Evolutionary conservation across 2,113 vertebrate species (phyloP).

Genomic region (Echinops telfairi): DNA sequence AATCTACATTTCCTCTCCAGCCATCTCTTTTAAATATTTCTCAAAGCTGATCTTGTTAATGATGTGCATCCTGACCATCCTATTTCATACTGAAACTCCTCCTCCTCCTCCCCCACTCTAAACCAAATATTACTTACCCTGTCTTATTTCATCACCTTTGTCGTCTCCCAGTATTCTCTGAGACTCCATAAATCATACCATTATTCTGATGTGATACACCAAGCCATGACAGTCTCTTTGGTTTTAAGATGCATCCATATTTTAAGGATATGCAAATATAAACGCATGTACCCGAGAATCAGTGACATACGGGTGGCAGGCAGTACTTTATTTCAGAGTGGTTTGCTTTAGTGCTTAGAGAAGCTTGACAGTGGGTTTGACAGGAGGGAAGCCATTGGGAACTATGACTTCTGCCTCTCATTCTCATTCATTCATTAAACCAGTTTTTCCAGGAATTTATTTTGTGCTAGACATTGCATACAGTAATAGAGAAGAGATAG

Average conservation of each 20-base stretch:
- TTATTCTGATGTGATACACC: neutral
- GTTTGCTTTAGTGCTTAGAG: neutral
- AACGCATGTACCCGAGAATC: neutral
- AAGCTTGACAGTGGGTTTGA: neutral
- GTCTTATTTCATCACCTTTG: neutral
- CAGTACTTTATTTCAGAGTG: neutral
- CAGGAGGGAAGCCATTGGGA: neutral
- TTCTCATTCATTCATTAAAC: constrained; percentile 13
- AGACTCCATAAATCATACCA: neutral
- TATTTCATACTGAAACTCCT: neutral
- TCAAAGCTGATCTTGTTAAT: neutral
- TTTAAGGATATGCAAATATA: constrained; percentile 2
- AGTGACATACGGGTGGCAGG: neutral
- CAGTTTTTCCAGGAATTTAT: neutral
- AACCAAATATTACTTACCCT: neutral
- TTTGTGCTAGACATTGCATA: neutral
- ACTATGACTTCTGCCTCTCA: neutral
- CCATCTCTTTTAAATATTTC: neutral
- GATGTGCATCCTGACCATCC: neutral
- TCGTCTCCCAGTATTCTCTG: constrained; percentile 9
- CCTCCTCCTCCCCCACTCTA: neutral
- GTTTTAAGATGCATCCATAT: neutral
- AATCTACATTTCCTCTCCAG: neutral
- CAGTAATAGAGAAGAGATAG: neutral
- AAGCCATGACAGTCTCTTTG: neutral